Conservation (phyloP, 2,113 vertebrate species). For the Passerina amoena region DNA sequence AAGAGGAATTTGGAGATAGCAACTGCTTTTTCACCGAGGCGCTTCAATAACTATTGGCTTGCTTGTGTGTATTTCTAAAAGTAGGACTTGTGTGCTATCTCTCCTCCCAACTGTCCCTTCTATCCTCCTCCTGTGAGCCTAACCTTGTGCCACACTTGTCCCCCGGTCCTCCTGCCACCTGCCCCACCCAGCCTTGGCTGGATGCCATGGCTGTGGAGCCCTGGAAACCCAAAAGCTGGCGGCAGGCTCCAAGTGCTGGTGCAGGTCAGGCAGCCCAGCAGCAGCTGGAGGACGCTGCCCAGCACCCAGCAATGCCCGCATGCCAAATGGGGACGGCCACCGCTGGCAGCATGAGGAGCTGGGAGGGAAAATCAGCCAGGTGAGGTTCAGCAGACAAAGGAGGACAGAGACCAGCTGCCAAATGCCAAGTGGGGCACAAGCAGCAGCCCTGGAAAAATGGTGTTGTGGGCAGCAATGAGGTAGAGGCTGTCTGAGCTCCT, state of each 20-base stretch:
- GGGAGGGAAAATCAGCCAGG: background rate
- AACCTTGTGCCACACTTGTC: background rate
- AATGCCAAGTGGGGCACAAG: fast-evolving
- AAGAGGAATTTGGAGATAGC: background rate
- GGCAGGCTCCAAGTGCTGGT: background rate
- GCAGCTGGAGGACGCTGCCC: background rate
- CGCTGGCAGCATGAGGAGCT: background rate
- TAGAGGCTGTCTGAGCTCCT: background rate
- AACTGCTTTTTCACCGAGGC: background rate
- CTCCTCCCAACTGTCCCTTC: background rate
- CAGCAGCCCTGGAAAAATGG: background rate
- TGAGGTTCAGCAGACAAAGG: background rate
- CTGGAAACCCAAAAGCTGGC: background rate
- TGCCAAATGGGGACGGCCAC: background rate
- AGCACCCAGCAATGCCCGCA: fast-evolving
- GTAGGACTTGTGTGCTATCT: background rate
- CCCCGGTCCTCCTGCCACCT: background rate
- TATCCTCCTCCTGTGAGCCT: background rate
- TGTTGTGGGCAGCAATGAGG: background rate
- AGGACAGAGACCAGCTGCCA: background rate
- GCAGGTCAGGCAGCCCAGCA: background rate
- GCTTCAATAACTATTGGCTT: background rate
- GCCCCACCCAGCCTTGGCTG: background rate
- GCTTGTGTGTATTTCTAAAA: background rate
- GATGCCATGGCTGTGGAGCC: background rate